Percentiles rank a stretch among this genome's conserved stretches.
Evolutionary conservation across 1,140 invertebrate species (phyloP).

Genomic region (Drosophila ambigua): DNA sequence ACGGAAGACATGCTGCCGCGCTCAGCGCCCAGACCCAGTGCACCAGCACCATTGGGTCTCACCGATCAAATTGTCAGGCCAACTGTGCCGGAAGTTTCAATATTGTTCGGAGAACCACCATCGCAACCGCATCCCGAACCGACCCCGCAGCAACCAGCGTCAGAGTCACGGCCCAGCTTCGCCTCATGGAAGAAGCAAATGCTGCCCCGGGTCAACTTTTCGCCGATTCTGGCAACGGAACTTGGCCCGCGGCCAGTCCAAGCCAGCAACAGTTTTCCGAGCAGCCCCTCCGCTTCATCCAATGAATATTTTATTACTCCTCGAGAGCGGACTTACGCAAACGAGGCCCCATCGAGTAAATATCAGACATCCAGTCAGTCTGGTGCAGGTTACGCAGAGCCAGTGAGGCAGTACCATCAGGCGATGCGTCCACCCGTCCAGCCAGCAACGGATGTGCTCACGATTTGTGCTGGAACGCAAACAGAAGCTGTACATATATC

Average conservation of each 20-base stretch:
- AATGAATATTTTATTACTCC: constrained; percentile 56
- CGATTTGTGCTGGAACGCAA: constrained; percentile 78
- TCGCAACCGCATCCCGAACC: constrained; percentile 21
- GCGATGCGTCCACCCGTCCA: constrained; percentile 13
- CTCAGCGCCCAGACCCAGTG: constrained; percentile 65
- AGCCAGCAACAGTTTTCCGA: neutral
- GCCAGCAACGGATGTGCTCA: constrained; percentile 58
- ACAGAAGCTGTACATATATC: constrained; percentile 46
- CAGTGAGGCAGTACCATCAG: constrained; percentile 27
- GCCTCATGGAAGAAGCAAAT: constrained; percentile 78
- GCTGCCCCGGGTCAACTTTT: constrained; percentile 69
- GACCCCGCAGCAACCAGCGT: constrained; percentile 15
- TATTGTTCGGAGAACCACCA: constrained; percentile 63
- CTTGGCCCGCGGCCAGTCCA: constrained; percentile 45
- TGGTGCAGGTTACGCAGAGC: constrained; percentile 21
- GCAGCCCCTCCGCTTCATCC: constrained; percentile 11
- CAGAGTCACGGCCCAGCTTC: constrained; percentile 35
- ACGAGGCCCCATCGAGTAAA: constrained; percentile 1
- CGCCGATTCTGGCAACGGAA: constrained; percentile 57
- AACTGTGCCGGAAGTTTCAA: constrained; percentile 75
- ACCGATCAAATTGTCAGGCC: constrained; percentile 51
- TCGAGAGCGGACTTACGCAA: constrained; percentile 29
- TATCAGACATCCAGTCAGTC: constrained; percentile 2
- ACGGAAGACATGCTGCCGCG: constrained; percentile 79
- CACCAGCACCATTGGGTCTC: constrained; percentile 50